Conservation (phyloP, 2,797 vertebrate genomes). For the Acipenser ruthenus region DNA sequence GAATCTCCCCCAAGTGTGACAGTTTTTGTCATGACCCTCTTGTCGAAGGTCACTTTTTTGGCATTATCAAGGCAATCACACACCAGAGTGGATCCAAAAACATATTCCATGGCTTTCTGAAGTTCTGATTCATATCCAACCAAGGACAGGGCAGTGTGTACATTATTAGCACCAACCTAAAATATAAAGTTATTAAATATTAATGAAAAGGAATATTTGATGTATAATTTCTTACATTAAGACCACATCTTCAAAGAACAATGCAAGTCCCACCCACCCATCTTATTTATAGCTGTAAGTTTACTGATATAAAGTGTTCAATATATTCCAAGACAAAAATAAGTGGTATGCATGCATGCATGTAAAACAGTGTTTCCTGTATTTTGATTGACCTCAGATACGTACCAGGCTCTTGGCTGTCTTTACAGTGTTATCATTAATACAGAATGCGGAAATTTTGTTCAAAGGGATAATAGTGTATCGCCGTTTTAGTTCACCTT, state of each 20-base stretch:
- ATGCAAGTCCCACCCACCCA: too few species aligned
- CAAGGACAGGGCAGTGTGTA: constrained; percentile 72
- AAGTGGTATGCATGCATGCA: too few species aligned
- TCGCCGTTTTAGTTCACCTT: constrained; percentile 77
- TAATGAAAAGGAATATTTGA: not conserved
- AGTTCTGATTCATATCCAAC: constrained; percentile 76
- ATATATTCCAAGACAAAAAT: too few species aligned
- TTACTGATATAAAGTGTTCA: too few species aligned
- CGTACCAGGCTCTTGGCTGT: constrained; percentile 78
- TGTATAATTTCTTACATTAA: not conserved
- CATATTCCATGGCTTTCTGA: constrained; percentile 91
- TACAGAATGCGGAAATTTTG: constrained; percentile 77
- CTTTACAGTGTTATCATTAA: constrained; percentile 55
- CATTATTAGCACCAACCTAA: constrained; percentile 71
- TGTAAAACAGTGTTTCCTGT: too few species aligned
- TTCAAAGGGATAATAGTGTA: constrained; percentile 95
- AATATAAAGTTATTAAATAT: constrained; percentile 13
- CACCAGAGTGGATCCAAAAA: constrained; percentile 83
- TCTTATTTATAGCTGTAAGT: too few species aligned
- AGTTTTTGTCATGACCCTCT: constrained; percentile 75
- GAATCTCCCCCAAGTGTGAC: constrained; percentile 87
- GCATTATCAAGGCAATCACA: constrained; percentile 83
- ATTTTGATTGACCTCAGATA: not conserved
- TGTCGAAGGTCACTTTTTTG: constrained; percentile 89
- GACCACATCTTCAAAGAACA: not conserved